Evolutionary conservation across 2,888 invertebrate species (phyloP).

Genomic region (Hanleya hanleyi): DNA sequence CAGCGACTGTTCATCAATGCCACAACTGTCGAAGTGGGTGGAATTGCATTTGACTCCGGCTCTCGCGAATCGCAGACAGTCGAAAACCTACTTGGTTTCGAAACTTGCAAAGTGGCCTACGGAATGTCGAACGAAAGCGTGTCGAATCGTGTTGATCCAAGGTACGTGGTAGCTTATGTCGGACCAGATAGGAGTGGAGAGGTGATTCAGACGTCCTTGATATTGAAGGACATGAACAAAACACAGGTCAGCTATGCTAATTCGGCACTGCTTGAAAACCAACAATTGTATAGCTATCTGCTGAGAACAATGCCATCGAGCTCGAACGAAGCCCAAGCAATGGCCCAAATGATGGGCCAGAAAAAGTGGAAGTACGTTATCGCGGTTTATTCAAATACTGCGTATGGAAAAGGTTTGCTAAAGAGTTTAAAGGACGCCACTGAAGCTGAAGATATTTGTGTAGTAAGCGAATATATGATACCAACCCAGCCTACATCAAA

Average conservation of each 20-base stretch:
- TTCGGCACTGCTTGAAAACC: conserved; percentile 42
- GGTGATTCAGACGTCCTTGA: conserved; percentile 46
- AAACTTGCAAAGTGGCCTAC: conserved; percentile 51
- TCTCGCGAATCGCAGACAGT: conserved; percentile 44
- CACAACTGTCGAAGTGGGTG: conserved; percentile 50
- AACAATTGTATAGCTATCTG: conserved; percentile 45
- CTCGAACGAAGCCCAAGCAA: conserved; percentile 47
- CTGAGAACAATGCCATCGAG: conserved; percentile 57
- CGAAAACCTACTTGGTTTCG: conserved; percentile 57
- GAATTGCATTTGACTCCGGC: conserved; percentile 65
- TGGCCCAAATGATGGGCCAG: conserved; percentile 54
- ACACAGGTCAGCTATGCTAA: conserved; percentile 73
- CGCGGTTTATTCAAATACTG: conserved; percentile 54
- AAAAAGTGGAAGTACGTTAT: conserved; percentile 67
- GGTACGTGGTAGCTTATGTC: conserved; percentile 57
- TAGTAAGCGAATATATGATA: conserved; percentile 36
- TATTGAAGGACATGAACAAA: conserved; percentile 76
- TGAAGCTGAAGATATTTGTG: conserved; percentile 38
- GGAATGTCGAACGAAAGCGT: conserved; percentile 29
- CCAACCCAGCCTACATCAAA: background rate
- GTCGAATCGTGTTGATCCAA: conserved; percentile 37
- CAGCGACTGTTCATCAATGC: background rate
- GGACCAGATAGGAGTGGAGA: conserved; percentile 57
- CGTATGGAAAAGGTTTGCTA: conserved; percentile 13
- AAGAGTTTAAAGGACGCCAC: conserved; percentile 32